phyloP scores from a whole-genome alignment of 2,113 vertebrate species.

The Monopterus albus region DNA sequence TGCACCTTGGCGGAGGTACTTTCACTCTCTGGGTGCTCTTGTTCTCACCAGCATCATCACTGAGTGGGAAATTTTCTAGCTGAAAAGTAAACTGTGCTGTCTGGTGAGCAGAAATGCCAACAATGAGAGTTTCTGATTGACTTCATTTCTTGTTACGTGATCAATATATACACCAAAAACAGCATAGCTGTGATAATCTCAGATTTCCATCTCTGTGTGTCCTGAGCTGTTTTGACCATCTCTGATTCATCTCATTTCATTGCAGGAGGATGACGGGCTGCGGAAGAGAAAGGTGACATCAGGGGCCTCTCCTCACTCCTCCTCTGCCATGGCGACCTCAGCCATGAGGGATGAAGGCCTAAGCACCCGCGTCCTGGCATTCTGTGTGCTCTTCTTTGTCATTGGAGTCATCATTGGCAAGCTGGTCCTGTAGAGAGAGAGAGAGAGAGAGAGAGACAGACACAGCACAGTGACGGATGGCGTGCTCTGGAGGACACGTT shows the following conservation, averaged over 20 bases:
- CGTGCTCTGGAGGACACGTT: constrained; percentile 55
- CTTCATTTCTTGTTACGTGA: too few relatives aligned
- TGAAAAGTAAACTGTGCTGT: too few relatives aligned
- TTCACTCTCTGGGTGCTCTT: too few relatives aligned
- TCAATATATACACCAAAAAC: too few relatives aligned
- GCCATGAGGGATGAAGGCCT: constrained; percentile 88
- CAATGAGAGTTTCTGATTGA: too few relatives aligned
- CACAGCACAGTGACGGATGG: constrained; percentile 59
- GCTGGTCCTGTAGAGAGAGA: constrained; percentile 90
- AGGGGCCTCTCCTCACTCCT: constrained; percentile 65
- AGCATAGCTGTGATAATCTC: too few relatives aligned
- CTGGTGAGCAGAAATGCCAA: too few relatives aligned
- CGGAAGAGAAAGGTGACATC: constrained; percentile 87
- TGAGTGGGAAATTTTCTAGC: too few relatives aligned
- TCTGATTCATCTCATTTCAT: not conserved
- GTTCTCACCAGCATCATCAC: too few relatives aligned
- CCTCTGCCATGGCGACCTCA: constrained; percentile 73
- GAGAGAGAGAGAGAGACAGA: constrained; percentile 76
- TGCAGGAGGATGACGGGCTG: constrained; percentile 91
- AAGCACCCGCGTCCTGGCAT: constrained; percentile 87
- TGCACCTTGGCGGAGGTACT: too few relatives aligned
- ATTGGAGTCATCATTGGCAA: constrained; percentile 95
- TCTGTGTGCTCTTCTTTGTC: constrained; percentile 94
- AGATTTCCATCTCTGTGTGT: too few relatives aligned
- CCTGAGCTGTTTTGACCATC: not conserved